Conservation (phyloP, 2,888 invertebrate genomes). For the Psylliodes chrysocephalus region DNA sequence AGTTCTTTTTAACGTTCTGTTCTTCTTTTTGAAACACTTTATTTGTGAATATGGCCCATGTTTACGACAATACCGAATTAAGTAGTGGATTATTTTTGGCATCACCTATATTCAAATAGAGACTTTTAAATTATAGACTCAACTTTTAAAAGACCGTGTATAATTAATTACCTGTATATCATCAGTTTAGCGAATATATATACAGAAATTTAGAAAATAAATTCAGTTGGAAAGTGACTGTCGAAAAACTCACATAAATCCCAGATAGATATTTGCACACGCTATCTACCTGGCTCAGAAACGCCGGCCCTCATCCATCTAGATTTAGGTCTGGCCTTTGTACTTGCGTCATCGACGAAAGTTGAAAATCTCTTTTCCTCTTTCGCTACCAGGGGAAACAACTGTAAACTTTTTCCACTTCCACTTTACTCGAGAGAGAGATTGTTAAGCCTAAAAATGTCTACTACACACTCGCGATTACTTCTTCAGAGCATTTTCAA, state of each 20-base stretch:
- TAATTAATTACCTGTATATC: no score
- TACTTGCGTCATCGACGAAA: conserved; percentile 32
- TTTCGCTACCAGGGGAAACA: conserved; percentile 19
- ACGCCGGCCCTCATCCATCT: conserved; percentile 46
- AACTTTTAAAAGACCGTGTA: no score
- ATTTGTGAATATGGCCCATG: no score
- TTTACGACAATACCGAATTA: no score
- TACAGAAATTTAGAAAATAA: conserved; percentile 10
- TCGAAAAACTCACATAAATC: conserved; percentile 43
- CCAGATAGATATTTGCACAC: conserved; percentile 46
- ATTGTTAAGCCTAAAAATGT: conserved; percentile 11
- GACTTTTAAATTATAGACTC: no score
- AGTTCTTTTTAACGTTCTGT: no score
- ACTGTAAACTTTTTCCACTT: conserved; percentile 18
- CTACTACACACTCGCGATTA: conserved; percentile 3
- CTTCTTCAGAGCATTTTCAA: conserved; percentile 2
- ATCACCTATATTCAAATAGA: no score
- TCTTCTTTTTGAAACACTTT: no score
- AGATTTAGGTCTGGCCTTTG: conserved; percentile 41
- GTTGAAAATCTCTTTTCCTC: conserved; percentile 26
- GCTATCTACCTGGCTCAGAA: conserved; percentile 46
- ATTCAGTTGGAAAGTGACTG: conserved; percentile 26
- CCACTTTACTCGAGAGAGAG: conserved; percentile 6
- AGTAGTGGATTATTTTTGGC: no score
- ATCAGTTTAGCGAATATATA: no score